Conservation (phyloP, 2,888 invertebrate species). For the Luperina testacea region DNA sequence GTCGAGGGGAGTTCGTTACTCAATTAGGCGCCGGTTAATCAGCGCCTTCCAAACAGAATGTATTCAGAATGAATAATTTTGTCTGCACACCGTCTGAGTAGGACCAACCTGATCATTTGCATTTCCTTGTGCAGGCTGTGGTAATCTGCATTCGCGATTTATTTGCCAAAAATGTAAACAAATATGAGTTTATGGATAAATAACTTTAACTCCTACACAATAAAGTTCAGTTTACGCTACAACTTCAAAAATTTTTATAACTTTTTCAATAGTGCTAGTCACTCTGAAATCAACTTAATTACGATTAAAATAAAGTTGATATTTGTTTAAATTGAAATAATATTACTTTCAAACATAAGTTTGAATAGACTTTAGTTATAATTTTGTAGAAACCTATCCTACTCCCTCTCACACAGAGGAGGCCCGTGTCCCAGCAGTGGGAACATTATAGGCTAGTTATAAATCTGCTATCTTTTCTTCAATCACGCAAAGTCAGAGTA, state of each 20-base stretch:
- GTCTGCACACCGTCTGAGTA: conserved; percentile 64
- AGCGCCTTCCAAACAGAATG: conserved; percentile 84
- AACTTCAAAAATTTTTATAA: no score
- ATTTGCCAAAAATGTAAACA: no score
- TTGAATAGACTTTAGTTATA: background rate
- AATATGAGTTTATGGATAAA: no score
- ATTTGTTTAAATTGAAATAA: no score
- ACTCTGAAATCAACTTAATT: no score
- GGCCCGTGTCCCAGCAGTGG: background rate
- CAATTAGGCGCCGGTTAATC: conserved; percentile 87
- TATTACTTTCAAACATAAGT: no score
- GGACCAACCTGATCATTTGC: conserved; percentile 65
- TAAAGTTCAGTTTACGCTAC: no score
- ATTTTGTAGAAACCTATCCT: background rate
- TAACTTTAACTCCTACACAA: no score
- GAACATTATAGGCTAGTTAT: background rate
- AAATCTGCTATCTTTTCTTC: background rate
- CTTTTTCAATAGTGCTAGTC: no score
- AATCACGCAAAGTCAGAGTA: background rate
- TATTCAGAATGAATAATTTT: conserved; percentile 82
- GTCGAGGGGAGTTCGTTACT: conserved; percentile 86
- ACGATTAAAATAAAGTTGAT: no score
- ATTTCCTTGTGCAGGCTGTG: conserved; percentile 53
- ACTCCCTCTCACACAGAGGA: background rate
- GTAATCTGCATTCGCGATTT: background rate